Base-by-base conservation (phyloP, 2,113 vertebrate genomes). In the Benitochromis conjunctus region DNA sequence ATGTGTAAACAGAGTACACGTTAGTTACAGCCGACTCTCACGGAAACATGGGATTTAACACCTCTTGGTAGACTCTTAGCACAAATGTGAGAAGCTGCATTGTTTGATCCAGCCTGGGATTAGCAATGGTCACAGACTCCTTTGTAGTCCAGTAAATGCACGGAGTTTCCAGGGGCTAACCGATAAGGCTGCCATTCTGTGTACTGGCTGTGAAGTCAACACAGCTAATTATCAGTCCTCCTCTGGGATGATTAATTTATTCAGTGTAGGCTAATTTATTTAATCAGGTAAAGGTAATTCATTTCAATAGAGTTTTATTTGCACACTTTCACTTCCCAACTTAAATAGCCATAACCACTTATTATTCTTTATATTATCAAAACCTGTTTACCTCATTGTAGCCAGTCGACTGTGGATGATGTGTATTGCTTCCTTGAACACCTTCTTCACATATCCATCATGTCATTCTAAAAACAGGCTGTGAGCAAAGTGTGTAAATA, bases 1-100 rank as follows among this genome's bases (percentile, higher is more conserved):
- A 77, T 80, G 43, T 64, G 58, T 80, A 24, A 85, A 54, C 64
- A 69, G 60, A 66, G 84, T 11, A 26, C 57, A 83, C 2, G 9
- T 29, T 82, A 84, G 64, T 62, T 64, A 58, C 34, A 48, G 71
- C 80, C 10, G 57, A 51, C 51, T 69, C 51, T 79, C 56, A 80
- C 19, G 82, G 78, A 91, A 94, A 92, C 86, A 86, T 9, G 31
- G 43, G 89, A 85, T 79, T 85, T 84, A 86, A 90, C 89, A 88
- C 86, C 79, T 93, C 79, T 87, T 83, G 82, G 77, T 83, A 31
- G 43, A 80, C 55, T 91, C 92, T 95, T 95, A 94, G 85, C 95
- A 91, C 86, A 66, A 31, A 86, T 26, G 90, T 94, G 94, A 88
- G 87, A 95, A 91, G 6, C 82, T 60, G 34, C 55, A 18, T 56